Percentiles rank a stretch among this genome's conserved stretches.
phyloP scores from a whole-genome alignment of 1,140 invertebrate species.

The Temnothorax curvispinosus region DNA sequence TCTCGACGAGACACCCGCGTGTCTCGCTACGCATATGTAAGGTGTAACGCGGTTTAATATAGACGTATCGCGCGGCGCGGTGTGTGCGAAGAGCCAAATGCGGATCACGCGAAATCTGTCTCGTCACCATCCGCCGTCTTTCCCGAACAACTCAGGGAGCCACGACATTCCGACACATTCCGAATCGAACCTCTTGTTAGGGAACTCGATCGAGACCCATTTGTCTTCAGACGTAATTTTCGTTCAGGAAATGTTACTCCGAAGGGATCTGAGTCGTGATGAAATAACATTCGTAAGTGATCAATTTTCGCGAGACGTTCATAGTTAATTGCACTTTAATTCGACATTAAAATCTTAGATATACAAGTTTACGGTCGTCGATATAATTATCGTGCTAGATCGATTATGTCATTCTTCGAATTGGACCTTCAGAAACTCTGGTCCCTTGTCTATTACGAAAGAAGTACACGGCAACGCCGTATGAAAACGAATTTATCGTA shows the following conservation, averaged over 20 bases:
- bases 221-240: background rate
- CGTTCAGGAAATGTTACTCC: background rate
- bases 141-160: background rate
- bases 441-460: background rate
- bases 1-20: background rate
- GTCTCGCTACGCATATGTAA: background rate
- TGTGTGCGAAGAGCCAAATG: conserved; percentile 7
- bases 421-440: background rate
- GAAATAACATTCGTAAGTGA: background rate
- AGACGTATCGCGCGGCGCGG: conserved; percentile 39
- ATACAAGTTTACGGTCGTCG: background rate
- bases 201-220: background rate
- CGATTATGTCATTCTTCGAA: background rate
- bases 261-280: background rate
- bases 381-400: background rate
- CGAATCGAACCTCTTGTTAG: background rate
- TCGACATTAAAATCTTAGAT: background rate
- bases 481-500: background rate
- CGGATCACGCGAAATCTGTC: conserved; percentile 5
- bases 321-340: background rate
- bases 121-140: background rate
- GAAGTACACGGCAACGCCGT: too few species aligned
- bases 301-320: background rate
- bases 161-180: too few species aligned
- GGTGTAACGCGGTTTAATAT: conserved; percentile 66